Conservation (phyloP, 1,140 invertebrate species). For the Eubasilissa regina region DNA sequence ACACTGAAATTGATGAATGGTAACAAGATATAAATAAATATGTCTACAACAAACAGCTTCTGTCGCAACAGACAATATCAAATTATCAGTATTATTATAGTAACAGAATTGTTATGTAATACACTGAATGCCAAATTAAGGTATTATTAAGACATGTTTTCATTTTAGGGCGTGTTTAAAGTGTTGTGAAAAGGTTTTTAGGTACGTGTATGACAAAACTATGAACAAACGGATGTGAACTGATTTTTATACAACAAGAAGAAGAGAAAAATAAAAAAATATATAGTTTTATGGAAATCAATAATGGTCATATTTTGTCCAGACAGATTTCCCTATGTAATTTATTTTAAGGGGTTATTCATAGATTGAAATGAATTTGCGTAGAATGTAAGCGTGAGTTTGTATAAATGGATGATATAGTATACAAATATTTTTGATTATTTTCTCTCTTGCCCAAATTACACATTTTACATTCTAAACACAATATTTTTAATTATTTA, state of each 20-base stretch:
- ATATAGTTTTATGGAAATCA: not conserved
- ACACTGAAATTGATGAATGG: too few species aligned
- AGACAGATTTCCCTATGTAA: not conserved
- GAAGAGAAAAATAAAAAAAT: not conserved
- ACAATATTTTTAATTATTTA: too few species aligned
- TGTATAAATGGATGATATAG: too few species aligned
- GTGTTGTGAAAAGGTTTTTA: slow-evolving; percentile 41
- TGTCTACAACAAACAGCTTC: not conserved
- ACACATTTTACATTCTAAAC: too few species aligned
- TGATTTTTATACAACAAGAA: slow-evolving; percentile 35
- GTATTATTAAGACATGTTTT: slow-evolving; percentile 24
- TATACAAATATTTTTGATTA: too few species aligned
- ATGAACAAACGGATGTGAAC: not conserved
- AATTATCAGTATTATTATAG: slow-evolving; percentile 2
- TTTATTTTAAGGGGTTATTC: slow-evolving; percentile 3
- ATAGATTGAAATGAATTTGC: not conserved
- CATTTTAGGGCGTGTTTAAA: not conserved
- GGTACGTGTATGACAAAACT: not conserved
- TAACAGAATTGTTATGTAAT: slow-evolving; percentile 4
- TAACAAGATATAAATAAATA: not conserved
- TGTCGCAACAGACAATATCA: slow-evolving; percentile 29
- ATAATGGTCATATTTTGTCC: not conserved
- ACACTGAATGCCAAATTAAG: slow-evolving; percentile 28
- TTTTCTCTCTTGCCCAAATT: too few species aligned
- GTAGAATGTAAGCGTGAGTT: not conserved